Evolutionary conservation across 2,113 vertebrate species (phyloP).

Genomic region (Tyto alba): DNA sequence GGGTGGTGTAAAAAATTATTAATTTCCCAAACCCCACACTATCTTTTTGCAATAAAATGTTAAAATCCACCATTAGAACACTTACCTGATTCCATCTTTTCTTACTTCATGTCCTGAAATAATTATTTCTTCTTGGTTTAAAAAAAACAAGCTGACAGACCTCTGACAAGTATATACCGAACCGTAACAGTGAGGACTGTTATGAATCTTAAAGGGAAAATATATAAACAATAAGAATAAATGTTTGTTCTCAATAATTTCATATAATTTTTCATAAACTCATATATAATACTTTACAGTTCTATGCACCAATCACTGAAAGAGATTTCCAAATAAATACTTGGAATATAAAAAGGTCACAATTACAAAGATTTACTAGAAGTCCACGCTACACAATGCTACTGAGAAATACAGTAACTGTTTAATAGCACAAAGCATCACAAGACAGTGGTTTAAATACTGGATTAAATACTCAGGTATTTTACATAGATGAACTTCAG

Average conservation of each 20-base stretch:
- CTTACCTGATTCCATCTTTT: conserved; percentile 85
- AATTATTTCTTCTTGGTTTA: conserved; percentile 90
- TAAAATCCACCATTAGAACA: background rate
- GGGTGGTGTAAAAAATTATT: background rate
- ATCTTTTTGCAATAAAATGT: background rate
- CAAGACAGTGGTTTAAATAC: background rate
- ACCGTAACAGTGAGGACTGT: conserved; percentile 84
- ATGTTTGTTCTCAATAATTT: background rate
- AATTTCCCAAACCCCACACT: background rate
- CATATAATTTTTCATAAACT: background rate
- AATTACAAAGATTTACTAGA: background rate
- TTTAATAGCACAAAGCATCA: background rate
- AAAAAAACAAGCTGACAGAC: conserved; percentile 91
- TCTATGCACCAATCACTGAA: background rate
- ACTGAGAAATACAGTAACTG: background rate
- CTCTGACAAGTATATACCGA: conserved; percentile 89
- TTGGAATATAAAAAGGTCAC: background rate
- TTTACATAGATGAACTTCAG: background rate
- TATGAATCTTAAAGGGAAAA: conserved; percentile 83
- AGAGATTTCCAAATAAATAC: background rate
- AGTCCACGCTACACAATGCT: rapidly evolving
- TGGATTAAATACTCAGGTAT: background rate
- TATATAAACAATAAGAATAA: background rate
- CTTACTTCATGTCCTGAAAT: conserved; percentile 92
- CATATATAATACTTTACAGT: background rate